These are phyloP conservation scores for Patiria pectinifera DNA, from an alignment of 53 echinoderm and acorn worm species.

Conservation along the genomic window DNA sequence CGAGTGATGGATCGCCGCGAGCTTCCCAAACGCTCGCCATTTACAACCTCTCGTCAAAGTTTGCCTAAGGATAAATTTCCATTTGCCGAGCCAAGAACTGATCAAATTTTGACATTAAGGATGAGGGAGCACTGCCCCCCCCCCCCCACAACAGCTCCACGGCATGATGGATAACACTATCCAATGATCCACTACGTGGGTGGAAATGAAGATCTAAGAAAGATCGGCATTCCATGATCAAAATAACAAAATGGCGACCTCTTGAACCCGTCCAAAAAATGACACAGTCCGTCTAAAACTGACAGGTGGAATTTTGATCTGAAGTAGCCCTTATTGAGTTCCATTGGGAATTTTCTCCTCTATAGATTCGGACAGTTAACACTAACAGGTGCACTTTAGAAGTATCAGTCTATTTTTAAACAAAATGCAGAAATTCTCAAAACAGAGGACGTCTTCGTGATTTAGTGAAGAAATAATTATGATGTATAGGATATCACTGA, in stretches of 20 bases:
- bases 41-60: not conserved
- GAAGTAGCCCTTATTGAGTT: not conserved
- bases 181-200: not conserved
- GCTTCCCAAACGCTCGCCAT: not conserved
- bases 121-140: not conserved
- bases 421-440: not conserved
- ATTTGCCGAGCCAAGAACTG: not conserved
- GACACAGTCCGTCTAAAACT: not conserved
- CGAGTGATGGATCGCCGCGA: not conserved
- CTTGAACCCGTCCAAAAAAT: not conserved
- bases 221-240: not conserved
- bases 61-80: constrained; percentile 4
- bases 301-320: not conserved
- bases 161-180: not conserved
- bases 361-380: not conserved
- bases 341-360: not conserved
- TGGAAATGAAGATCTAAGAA: not conserved
- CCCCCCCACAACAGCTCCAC: not conserved
- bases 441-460: not conserved
- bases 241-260: not conserved
- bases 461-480: not conserved
- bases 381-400: not conserved
- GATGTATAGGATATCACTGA: too few species aligned
- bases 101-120: constrained; percentile 21
- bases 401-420: not conserved